These are phyloP conservation scores for Thecophora atra DNA, from an alignment of 2,888 invertebrate species.

Conservation along the genomic window DNA sequence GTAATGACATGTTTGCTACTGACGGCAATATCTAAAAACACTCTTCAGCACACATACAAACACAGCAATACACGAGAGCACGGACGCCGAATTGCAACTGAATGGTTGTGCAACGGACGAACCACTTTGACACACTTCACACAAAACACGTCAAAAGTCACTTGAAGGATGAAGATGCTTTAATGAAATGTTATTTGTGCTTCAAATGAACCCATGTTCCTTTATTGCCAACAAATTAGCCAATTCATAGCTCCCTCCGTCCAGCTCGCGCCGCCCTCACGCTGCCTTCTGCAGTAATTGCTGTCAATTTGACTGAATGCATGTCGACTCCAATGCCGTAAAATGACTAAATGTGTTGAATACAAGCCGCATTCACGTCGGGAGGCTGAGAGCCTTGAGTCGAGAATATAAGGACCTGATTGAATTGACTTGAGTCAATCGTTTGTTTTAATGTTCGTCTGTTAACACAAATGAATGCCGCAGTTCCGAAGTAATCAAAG, in stretches of 20 bases:
- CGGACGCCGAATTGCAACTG: slow-evolving; percentile 2
- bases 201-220: slow-evolving; percentile 45
- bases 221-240: slow-evolving; percentile 64
- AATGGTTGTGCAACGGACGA: not conserved
- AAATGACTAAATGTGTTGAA: too few species aligned
- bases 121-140: not conserved
- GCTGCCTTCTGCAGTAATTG: slow-evolving; percentile 8
- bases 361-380: not conserved
- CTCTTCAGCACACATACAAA: too few species aligned
- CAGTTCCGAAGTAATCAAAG: too few species aligned
- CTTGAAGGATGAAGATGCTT: not conserved
- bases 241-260: not conserved
- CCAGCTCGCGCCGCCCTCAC: not conserved
- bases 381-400: not conserved
- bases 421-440: not conserved
- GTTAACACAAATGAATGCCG: too few species aligned
- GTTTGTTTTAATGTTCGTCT: too few species aligned
- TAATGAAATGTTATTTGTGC: slow-evolving; percentile 13
- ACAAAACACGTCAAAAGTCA: not conserved
- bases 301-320: slow-evolving; percentile 16
- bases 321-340: not conserved
- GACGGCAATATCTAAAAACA: not conserved
- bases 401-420: not conserved
- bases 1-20: slow-evolving; percentile 16
- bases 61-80: too few species aligned